Base-by-base conservation (phyloP, 2,113 vertebrate genomes). In the Cavia porcellus region DNA sequence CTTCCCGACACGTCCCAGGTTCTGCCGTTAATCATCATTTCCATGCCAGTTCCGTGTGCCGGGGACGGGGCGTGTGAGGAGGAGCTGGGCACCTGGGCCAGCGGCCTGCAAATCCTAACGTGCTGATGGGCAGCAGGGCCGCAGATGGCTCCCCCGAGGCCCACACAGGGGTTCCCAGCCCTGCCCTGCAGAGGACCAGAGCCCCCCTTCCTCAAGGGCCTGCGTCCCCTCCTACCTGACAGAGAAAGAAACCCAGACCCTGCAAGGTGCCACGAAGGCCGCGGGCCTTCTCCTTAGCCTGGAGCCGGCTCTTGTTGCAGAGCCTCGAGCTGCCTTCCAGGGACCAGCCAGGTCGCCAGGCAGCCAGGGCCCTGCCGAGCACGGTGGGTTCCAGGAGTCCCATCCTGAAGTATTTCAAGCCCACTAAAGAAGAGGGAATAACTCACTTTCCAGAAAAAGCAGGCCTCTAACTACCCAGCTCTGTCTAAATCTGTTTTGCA, bases 101-200 rank as follows among this genome's bases (percentile, higher is more conserved):
- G 70, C 42, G 12, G 12, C 86, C 38, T 52, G 47, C 72, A 22
- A 25, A 20, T 15, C 32, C 92, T 22, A 3, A 14, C 3, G 6
- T 38, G 50, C 52, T 22, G 62, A 47, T 61, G 30, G 0, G 20
- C 81, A 35, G 47, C 32, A 45, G 30, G 11, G 32, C 85, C 7
- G 0, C 1, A 6, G 38, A 3, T 11, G 4, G 47, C 9, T 22
- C 45, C 80, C 3, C 30, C 0, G 10, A 52, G 1, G 0, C 4
- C 25, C 66, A 13, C 13, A 15, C 3, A 19, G 8, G 14, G 61
- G 17, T 84, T 38, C 47, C 74, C 4, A 45, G 64, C 30, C 30
- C 64, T 28, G 1, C 35, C 50, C 22, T 13, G 20, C 72, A 13
- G 72, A 74, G 38, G 72, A 25, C 72, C 72, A 42, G 9, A 42